These are phyloP conservation scores for Hyppa rectilinea DNA, from an alignment of 2,888 invertebrate species.

Conservation along the genomic window DNA sequence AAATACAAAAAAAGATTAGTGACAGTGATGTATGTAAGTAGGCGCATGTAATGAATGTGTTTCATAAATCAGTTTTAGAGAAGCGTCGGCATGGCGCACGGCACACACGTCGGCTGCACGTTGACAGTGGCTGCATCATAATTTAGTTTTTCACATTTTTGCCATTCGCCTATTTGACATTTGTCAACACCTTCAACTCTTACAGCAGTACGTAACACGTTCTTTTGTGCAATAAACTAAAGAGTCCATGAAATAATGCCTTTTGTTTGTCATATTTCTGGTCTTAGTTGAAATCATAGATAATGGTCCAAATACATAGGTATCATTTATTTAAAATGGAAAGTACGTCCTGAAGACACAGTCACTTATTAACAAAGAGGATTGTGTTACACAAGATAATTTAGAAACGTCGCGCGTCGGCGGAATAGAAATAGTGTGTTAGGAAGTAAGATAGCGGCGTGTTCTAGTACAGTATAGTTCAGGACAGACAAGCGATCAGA, in stretches of 20 bases:
- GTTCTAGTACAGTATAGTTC: constrained; percentile 20
- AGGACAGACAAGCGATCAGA: constrained; percentile 28
- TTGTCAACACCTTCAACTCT: constrained; percentile 34
- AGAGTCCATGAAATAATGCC: constrained; percentile 24
- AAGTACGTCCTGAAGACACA: constrained; percentile 38
- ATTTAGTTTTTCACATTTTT: constrained; percentile 9
- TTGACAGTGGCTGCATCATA: neutral
- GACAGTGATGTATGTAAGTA: constrained; percentile 24
- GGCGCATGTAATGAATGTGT: constrained; percentile 28
- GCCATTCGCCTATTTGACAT: constrained; percentile 14
- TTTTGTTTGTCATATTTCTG: constrained; percentile 30
- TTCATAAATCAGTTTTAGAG: constrained; percentile 34
- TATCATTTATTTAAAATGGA: constrained; percentile 51
- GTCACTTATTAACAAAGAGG: constrained; percentile 35
- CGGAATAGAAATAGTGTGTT: neutral
- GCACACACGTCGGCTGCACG: neutral
- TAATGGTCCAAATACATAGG: too few species aligned
- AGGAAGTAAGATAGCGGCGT: neutral
- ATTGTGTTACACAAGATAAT: constrained; percentile 37
- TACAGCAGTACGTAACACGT: constrained; percentile 16
- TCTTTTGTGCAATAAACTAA: constrained; percentile 7
- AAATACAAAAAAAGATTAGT: neutral
- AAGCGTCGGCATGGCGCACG: neutral
- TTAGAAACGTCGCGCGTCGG: constrained; percentile 28
- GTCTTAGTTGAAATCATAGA: constrained; percentile 20